phyloP scores from a whole-genome alignment of 1,140 invertebrate genomes.

The Platorchestia sp. region DNA sequence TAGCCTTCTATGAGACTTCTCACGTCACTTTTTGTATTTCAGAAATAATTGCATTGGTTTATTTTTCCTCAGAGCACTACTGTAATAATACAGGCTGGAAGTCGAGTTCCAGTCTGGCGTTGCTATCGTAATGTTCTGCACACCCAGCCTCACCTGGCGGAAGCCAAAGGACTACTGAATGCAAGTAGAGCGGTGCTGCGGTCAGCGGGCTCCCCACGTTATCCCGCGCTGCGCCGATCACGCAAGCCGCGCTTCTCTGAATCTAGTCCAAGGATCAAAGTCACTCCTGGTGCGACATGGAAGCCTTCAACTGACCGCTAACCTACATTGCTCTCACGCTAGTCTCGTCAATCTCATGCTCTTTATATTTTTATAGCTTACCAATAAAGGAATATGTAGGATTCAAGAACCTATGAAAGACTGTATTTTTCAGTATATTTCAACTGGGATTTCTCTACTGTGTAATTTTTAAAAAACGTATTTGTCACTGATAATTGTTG shows the following conservation, averaged over 20 bases:
- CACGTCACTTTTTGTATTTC: not conserved
- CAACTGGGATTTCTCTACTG: not conserved
- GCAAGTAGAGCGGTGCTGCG: not conserved
- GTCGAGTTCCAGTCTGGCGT: not conserved
- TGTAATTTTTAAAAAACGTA: not conserved
- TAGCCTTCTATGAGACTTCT: not conserved
- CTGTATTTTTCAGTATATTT: not conserved
- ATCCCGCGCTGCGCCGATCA: not conserved
- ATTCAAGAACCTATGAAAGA: not conserved
- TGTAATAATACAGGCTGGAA: not conserved
- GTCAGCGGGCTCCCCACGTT: not conserved
- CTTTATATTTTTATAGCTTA: not conserved
- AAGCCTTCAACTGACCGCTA: not conserved
- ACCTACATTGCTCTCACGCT: not conserved
- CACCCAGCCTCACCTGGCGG: not conserved
- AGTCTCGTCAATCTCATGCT: not conserved
- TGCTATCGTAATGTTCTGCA: not conserved
- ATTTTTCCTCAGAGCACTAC: not conserved
- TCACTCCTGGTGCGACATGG: not conserved
- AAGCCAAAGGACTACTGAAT: conserved; percentile 15
- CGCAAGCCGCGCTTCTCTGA: not conserved
- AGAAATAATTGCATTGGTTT: not conserved
- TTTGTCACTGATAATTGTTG: not conserved
- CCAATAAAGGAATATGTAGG: not conserved
- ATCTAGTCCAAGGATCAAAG: conserved; percentile 26